Conservation (phyloP, 2,888 invertebrate species). For the Oxystoma pomonae region DNA sequence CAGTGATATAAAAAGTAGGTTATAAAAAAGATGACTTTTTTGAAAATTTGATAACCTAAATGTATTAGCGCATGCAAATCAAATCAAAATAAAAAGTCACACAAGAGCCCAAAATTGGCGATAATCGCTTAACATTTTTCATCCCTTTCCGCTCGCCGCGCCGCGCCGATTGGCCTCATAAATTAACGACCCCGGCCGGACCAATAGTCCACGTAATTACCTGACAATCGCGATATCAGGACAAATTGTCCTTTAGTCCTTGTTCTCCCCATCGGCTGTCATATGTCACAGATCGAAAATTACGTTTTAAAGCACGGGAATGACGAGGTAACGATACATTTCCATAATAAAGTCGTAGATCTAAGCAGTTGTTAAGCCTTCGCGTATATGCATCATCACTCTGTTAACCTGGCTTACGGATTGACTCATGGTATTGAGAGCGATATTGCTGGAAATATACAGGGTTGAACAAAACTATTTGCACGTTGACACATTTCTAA, state of each 20-base stretch:
- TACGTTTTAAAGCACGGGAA: background rate
- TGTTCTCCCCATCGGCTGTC: background rate
- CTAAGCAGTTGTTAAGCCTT: constrained; percentile 33
- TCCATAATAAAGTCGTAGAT: constrained; percentile 37
- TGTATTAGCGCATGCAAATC: no score
- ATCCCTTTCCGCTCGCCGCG: background rate
- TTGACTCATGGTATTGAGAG: no score
- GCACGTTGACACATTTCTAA: no score
- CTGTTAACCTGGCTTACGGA: no score
- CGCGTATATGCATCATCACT: background rate
- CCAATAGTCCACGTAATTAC: background rate
- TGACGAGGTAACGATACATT: constrained; percentile 23
- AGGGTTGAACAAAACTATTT: no score
- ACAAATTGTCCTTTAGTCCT: background rate
- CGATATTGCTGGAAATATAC: no score
- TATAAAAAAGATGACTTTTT: no score
- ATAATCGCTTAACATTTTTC: no score
- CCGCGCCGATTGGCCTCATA: background rate
- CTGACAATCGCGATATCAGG: background rate
- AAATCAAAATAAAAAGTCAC: no score
- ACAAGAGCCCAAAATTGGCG: no score
- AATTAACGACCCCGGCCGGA: background rate
- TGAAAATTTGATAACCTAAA: no score
- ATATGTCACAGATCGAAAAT: background rate
- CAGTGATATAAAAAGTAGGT: no score